These are phyloP conservation scores for Drosophila asahinai DNA, from an alignment of 1,140 invertebrate species.

Conservation along the genomic window DNA sequence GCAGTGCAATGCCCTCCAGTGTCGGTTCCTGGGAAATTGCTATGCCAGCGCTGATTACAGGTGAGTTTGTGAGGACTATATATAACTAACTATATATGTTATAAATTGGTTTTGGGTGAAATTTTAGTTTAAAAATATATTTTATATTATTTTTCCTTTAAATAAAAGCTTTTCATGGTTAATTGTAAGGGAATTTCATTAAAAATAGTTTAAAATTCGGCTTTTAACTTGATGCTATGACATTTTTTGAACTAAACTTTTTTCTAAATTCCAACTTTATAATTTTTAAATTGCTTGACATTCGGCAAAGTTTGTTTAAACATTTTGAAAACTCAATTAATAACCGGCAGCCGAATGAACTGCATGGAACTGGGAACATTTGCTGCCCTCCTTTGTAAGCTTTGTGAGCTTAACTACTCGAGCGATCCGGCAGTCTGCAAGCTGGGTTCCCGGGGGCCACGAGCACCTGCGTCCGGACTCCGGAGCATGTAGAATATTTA, in stretches of 20 bases:
- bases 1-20: conserved; percentile 91
- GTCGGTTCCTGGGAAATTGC: conserved; percentile 94
- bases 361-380: not conserved
- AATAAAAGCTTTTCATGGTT: not conserved
- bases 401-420: not conserved
- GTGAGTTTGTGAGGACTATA: conserved; percentile 86
- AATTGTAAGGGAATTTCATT: not conserved
- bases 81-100: no score
- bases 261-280: not conserved
- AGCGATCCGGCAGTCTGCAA: conserved; percentile 17
- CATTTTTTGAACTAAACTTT: not conserved
- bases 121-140: not conserved
- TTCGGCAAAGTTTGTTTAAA: not conserved
- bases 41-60: conserved; percentile 89
- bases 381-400: not conserved
- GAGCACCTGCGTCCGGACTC: conserved; percentile 61
- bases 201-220: no score
- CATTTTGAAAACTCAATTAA: conserved; percentile 18
- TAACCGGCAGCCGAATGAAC: conserved; percentile 2
- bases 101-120: no score
- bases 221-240: no score
- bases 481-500: conserved; percentile 66
- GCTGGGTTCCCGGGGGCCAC: conserved; percentile 23
- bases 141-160: no score
- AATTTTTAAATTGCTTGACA: conserved; percentile 13